Percentiles rank a stretch among this genome's conserved stretches.
Conservation (phyloP, 2,797 vertebrate species). For the Brachyalestes nurse region DNA sequence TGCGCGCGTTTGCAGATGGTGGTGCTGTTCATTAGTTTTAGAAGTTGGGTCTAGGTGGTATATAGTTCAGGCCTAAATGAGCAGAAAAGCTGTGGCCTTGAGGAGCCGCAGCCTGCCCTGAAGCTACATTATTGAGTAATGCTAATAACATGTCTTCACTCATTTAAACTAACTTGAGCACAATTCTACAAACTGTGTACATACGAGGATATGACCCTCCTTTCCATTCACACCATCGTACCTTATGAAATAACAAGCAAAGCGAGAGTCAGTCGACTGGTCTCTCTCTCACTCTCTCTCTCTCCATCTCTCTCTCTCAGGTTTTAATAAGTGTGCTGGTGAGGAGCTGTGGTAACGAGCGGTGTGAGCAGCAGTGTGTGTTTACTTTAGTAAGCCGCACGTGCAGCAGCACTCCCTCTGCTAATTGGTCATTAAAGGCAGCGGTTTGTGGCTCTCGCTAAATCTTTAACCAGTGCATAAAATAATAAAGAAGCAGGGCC, state of each 20-base stretch:
- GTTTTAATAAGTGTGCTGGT: conserved; percentile 77
- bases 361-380: conserved; percentile 57
- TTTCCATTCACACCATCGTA: conserved; percentile 65
- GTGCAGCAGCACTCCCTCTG: conserved; percentile 73
- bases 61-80: conserved; percentile 73
- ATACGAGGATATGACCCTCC: conserved; percentile 61
- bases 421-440: conserved; percentile 87
- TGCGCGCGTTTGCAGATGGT: conserved; percentile 16
- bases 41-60: conserved; percentile 49
- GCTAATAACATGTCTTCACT: conserved; percentile 78
- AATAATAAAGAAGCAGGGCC: conserved; percentile 76
- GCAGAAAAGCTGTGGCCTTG: conserved; percentile 79
- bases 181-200: conserved; percentile 63
- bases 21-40: conserved; percentile 22
- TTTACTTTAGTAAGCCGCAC: conserved; percentile 79
- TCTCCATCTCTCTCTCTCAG: conserved; percentile 55
- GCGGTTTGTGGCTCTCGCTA: conserved; percentile 79
- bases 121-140: conserved; percentile 82
- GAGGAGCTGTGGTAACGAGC: conserved; percentile 67
- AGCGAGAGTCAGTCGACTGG: conserved; percentile 56
- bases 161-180: conserved; percentile 77
- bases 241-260: conserved; percentile 51
- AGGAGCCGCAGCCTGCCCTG: conserved; percentile 75
- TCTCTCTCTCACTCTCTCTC: not conserved
- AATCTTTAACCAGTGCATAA: conserved; percentile 85